phyloP scores from a whole-genome alignment of 2,113 vertebrate species.

The Toxotes jaculatrix region DNA sequence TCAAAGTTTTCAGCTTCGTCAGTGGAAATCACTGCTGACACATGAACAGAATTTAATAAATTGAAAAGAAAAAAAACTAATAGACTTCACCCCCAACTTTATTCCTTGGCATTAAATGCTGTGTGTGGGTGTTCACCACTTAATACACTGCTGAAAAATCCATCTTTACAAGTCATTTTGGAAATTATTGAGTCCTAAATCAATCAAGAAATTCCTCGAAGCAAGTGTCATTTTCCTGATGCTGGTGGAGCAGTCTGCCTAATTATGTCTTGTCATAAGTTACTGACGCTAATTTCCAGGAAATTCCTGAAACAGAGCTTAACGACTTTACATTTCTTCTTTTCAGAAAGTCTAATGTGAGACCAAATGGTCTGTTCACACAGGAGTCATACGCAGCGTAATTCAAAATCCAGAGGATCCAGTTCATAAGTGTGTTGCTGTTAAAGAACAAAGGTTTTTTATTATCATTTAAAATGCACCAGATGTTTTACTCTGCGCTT shows the following conservation, averaged over 20 bases:
- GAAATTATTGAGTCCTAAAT: conserved; percentile 12
- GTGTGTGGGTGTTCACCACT: not conserved
- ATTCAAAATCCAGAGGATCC: not conserved
- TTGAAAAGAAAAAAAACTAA: not conserved
- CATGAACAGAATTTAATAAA: not conserved
- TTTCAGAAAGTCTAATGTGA: not conserved
- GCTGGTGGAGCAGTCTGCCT: not conserved
- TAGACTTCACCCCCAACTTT: not conserved
- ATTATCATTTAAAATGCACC: conserved; percentile 25
- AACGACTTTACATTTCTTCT: not conserved
- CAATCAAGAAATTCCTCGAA: not conserved
- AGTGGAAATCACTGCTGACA: not conserved
- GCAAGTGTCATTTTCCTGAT: not conserved
- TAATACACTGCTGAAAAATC: not conserved
- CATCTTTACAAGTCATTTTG: not conserved
- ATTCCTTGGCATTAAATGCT: not conserved
- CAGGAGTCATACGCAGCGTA: not conserved
- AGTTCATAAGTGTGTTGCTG: not conserved
- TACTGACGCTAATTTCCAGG: not conserved
- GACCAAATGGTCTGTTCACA: not conserved
- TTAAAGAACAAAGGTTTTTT: not conserved
- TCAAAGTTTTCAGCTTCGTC: not conserved
- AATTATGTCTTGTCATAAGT: conserved; percentile 1
- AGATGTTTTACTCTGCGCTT: not conserved
- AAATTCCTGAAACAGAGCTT: not conserved